Conservation (phyloP, 2,888 invertebrate genomes). For the Achlya flavicornis region DNA sequence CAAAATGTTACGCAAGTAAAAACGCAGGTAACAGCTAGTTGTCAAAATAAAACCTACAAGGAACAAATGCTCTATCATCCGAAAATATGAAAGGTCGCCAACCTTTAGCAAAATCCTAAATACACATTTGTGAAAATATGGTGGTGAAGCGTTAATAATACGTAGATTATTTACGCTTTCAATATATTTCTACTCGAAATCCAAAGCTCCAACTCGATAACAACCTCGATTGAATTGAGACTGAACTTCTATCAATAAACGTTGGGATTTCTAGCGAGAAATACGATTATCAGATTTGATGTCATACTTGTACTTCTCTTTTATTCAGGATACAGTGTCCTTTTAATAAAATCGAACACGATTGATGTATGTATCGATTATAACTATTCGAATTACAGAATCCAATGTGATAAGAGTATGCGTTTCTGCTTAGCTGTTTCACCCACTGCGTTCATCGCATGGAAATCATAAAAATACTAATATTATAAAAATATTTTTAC, state of each 20-base stretch:
- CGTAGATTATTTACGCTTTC: not conserved
- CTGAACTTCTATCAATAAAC: slow-evolving; percentile 1
- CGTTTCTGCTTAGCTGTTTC: too few relatives aligned
- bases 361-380: not conserved
- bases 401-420: not conserved
- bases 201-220: slow-evolving; percentile 2
- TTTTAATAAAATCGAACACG: not conserved
- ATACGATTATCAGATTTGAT: not conserved
- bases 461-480: too few relatives aligned
- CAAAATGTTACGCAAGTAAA: too few relatives aligned
- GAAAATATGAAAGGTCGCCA: not conserved
- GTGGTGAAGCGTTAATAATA: slow-evolving; percentile 5
- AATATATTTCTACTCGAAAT: not conserved
- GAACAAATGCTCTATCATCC: not conserved
- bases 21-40: not conserved
- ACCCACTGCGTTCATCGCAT: too few relatives aligned
- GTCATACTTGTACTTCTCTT: not conserved
- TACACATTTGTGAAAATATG: not conserved
- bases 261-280: not conserved
- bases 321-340: not conserved
- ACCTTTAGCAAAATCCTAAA: not conserved
- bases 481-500: too few relatives aligned
- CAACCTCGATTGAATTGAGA: not conserved
- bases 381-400: not conserved
- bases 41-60: not conserved